Percentiles rank a stretch among this genome's conserved stretches.
phyloP scores from a whole-genome alignment of 2,888 invertebrate genomes.

The Polydrusus cervinus region DNA sequence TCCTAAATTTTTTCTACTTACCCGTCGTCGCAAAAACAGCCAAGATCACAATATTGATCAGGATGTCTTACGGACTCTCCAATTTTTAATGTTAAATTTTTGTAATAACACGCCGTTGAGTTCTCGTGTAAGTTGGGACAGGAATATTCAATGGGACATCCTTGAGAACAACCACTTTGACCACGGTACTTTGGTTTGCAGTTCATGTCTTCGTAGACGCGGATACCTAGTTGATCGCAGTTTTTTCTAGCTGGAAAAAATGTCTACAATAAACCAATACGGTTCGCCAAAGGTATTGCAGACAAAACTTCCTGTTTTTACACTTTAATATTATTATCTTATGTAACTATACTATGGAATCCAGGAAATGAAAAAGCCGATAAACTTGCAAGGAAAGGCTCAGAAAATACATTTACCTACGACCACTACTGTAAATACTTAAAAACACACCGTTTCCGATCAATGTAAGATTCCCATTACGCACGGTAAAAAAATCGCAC shows the following conservation, averaged over 20 bases:
- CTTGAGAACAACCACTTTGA: neutral
- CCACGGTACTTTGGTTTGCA: neutral
- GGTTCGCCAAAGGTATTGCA: no score
- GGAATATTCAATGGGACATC: neutral
- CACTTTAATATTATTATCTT: no score
- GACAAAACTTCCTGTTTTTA: no score
- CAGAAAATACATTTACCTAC: no score
- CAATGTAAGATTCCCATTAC: no score
- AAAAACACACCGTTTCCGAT: no score
- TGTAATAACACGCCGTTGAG: neutral
- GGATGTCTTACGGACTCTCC: neutral
- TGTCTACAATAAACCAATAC: no score
- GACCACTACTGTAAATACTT: no score
- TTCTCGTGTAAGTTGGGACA: conserved; percentile 11
- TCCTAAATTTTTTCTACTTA: neutral
- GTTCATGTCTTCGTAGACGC: conserved; percentile 15
- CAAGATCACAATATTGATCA: conserved; percentile 5
- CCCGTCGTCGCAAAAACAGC: neutral
- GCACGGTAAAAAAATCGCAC: no score
- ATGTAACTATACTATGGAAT: no score
- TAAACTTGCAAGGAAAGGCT: no score
- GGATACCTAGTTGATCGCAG: conserved; percentile 10
- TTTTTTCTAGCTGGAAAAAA: conserved; percentile 10
- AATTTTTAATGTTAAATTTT: neutral
- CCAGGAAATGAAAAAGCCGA: no score